These are phyloP conservation scores for Eristalis pertinax DNA, from an alignment of 2,888 invertebrate species.

Conservation along the genomic window DNA sequence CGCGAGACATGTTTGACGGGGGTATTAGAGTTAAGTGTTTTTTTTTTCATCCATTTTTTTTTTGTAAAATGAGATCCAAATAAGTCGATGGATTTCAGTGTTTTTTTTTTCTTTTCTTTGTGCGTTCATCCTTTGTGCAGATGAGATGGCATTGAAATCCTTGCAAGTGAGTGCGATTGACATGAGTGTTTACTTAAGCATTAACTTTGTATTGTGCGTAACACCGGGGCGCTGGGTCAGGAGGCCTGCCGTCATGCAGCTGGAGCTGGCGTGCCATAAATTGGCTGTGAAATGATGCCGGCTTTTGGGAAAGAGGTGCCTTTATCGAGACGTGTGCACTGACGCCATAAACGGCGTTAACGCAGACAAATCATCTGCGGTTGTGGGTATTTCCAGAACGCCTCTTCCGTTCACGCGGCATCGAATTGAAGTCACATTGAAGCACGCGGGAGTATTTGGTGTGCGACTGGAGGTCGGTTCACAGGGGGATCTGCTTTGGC, in stretches of 20 bases:
- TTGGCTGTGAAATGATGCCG: neutral
- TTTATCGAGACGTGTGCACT: neutral
- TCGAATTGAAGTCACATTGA: too few relatives aligned
- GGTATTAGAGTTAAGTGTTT: slow-evolving; percentile 60
- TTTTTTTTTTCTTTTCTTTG: slow-evolving; percentile 8
- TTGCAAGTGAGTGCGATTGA: slow-evolving; percentile 15
- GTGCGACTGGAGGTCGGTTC: too few relatives aligned
- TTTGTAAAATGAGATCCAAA: slow-evolving; percentile 46
- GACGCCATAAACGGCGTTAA: neutral
- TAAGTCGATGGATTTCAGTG: slow-evolving; percentile 17
- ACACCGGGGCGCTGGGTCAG: neutral
- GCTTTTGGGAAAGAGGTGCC: neutral
- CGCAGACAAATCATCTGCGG: neutral
- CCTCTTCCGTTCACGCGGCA: too few relatives aligned
- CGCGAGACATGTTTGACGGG: neutral
- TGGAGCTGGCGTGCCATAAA: neutral
- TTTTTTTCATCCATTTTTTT: neutral
- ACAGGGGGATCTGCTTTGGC: too few relatives aligned
- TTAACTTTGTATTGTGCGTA: slow-evolving; percentile 25
- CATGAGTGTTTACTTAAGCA: slow-evolving; percentile 52
- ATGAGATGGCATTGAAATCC: neutral
- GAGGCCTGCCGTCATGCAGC: neutral
- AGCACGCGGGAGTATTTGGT: too few relatives aligned
- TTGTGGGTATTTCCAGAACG: too few relatives aligned
- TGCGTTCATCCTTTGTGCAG: neutral